phyloP scores from a whole-genome alignment of 2,113 vertebrate species.

The Oryzias javanicus region DNA sequence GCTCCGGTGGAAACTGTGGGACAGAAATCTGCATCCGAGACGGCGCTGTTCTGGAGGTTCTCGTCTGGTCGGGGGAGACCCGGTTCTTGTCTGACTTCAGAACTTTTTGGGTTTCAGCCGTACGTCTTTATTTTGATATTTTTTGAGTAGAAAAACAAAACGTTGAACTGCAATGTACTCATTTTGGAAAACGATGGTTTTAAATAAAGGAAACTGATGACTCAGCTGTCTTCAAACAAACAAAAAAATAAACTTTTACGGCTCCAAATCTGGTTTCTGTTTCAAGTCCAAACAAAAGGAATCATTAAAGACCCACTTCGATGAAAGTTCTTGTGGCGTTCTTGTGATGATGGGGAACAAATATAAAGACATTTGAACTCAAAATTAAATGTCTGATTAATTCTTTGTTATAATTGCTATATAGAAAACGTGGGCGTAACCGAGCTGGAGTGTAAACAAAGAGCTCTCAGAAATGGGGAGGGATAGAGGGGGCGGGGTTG shows the following conservation, averaged over 20 bases:
- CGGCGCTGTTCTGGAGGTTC: not conserved
- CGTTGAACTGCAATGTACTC: conserved; percentile 46
- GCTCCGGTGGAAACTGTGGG: conserved; percentile 27
- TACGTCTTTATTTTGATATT: conserved; percentile 78
- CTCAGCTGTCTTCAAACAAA: not conserved
- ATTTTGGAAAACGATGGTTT: conserved; percentile 34
- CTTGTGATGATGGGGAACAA: too few species aligned
- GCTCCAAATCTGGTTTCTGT: too few species aligned
- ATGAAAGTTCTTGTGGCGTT: too few species aligned
- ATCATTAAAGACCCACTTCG: too few species aligned
- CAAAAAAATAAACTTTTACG: not conserved
- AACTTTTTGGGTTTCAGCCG: conserved; percentile 69
- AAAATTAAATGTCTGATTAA: too few species aligned
- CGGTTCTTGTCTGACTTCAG: conserved; percentile 55
- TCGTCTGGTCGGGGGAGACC: conserved; percentile 17
- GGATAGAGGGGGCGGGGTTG: too few species aligned
- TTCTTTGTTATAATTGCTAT: too few species aligned
- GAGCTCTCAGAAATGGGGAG: too few species aligned
- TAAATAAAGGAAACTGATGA: not conserved
- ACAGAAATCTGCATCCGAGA: conserved; percentile 18
- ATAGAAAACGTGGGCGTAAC: too few species aligned
- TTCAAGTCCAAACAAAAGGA: too few species aligned
- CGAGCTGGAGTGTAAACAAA: too few species aligned
- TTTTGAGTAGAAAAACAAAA: conserved; percentile 78
- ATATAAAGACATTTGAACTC: too few species aligned